Percentiles rank a stretch among this genome's conserved stretches.
phyloP scores from a whole-genome alignment of 2,888 invertebrate genomes.

The Sarcophaga rosellei region DNA sequence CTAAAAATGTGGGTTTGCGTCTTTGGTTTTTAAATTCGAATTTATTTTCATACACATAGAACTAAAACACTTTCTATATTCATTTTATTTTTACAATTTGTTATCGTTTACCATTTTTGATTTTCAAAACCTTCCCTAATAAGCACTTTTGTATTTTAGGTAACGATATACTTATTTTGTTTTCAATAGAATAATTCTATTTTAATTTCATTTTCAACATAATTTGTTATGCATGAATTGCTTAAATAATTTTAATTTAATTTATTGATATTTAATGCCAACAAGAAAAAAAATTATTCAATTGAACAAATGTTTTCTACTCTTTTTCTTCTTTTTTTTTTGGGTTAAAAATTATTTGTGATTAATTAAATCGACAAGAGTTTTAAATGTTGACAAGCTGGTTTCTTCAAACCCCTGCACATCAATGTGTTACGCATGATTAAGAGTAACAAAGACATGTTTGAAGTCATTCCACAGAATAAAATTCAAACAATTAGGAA shows the following conservation, averaged over 20 bases:
- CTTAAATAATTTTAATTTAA: neutral
- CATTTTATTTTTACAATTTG: no score
- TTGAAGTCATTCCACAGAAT: neutral
- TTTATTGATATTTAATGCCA: no score
- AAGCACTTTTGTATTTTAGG: neutral
- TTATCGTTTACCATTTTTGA: no score
- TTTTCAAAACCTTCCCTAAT: no score
- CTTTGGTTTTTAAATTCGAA: no score
- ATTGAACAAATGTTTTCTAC: neutral
- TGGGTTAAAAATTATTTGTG: neutral
- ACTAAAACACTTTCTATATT: no score
- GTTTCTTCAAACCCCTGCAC: no score
- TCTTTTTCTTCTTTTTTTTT: neutral
- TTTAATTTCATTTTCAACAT: neutral
- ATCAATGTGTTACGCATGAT: neutral
- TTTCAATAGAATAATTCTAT: neutral
- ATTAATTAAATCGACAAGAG: neutral
- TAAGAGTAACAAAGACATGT: neutral
- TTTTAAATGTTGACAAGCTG: neutral
- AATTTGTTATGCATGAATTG: neutral
- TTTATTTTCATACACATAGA: no score
- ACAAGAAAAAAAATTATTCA: neutral
- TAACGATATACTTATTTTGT: neutral
- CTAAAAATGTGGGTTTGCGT: no score
- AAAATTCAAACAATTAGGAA: no score